Percentiles rank a stretch among this genome's conserved stretches.
These are phyloP conservation scores for Etia nguti DNA, from an alignment of 2,113 vertebrate genomes.

Conservation along the genomic window DNA sequence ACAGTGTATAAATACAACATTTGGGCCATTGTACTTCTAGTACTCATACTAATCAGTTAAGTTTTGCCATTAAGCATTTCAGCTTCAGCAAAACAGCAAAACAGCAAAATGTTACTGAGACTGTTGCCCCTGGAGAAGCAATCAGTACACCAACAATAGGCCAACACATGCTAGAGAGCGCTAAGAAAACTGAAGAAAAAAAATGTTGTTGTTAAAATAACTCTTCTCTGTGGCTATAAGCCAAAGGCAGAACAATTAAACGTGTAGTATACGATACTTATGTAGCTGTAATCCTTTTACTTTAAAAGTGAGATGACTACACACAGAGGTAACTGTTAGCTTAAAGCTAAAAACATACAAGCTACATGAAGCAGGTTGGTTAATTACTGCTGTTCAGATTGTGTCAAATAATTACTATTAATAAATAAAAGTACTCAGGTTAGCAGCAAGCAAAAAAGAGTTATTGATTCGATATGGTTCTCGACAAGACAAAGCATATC, in stretches of 20 bases:
- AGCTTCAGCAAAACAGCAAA: not conserved
- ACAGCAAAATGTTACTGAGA: not conserved
- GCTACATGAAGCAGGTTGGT: not conserved
- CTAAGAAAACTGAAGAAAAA: fast-evolving
- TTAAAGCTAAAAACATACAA: not conserved
- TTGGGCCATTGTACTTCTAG: not conserved
- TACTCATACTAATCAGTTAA: not conserved
- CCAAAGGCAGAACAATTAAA: not conserved
- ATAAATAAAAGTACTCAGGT: not conserved
- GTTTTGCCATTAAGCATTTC: not conserved
- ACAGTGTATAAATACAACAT: not conserved
- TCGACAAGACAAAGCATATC: not conserved
- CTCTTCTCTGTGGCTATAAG: not conserved
- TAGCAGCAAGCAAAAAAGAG: not conserved
- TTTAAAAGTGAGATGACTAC: not conserved
- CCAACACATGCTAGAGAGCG: not conserved
- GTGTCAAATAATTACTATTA: not conserved
- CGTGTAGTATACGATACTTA: fast-evolving
- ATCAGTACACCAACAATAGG: not conserved
- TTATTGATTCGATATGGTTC: fast-evolving
- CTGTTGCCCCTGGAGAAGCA: not conserved
- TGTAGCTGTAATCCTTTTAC: not conserved
- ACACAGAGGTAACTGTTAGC: not conserved
- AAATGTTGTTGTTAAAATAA: not conserved
- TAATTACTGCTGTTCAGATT: not conserved